Percentiles rank a stretch among this genome's conserved stretches.
Conservation (phyloP, 2,888 invertebrate genomes). For the Tridacna gigas region DNA sequence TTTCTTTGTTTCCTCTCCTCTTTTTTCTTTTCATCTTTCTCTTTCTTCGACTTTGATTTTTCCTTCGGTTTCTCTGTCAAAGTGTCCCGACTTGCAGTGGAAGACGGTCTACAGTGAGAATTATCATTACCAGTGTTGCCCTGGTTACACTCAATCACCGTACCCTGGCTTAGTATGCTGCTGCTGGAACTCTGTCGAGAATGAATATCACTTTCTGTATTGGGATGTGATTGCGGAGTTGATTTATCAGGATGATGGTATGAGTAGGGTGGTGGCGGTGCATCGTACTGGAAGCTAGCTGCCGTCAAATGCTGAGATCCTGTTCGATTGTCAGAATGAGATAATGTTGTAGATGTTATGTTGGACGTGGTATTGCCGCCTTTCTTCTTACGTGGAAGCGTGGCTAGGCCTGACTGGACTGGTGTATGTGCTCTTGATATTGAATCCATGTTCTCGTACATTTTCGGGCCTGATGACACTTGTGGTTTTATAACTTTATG, state of each 20-base stretch:
- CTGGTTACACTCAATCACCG: constrained; percentile 57
- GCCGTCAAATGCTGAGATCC: constrained; percentile 52
- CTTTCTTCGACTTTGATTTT: constrained; percentile 59
- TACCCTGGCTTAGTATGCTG: constrained; percentile 63
- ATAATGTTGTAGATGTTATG: constrained; percentile 27
- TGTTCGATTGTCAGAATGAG: constrained; percentile 43
- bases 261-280: constrained; percentile 49
- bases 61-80: constrained; percentile 57
- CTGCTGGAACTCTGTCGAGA: constrained; percentile 72
- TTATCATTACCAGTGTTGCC: constrained; percentile 35
- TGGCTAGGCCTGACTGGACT: constrained; percentile 79
- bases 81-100: constrained; percentile 64
- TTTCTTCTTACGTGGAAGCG: constrained; percentile 78
- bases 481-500: constrained; percentile 71
- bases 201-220: constrained; percentile 60
- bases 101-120: constrained; percentile 61
- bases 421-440: constrained; percentile 70
- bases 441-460: constrained; percentile 71
- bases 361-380: constrained; percentile 17
- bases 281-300: constrained; percentile 39
- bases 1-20: constrained; percentile 52
- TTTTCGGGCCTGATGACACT: constrained; percentile 60
- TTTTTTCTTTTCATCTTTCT: constrained; percentile 58
- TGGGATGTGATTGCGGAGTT: constrained; percentile 56
- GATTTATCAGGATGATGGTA: constrained; percentile 42